Conservation (phyloP, 1,140 invertebrate species). For the Triops longicaudatus region DNA sequence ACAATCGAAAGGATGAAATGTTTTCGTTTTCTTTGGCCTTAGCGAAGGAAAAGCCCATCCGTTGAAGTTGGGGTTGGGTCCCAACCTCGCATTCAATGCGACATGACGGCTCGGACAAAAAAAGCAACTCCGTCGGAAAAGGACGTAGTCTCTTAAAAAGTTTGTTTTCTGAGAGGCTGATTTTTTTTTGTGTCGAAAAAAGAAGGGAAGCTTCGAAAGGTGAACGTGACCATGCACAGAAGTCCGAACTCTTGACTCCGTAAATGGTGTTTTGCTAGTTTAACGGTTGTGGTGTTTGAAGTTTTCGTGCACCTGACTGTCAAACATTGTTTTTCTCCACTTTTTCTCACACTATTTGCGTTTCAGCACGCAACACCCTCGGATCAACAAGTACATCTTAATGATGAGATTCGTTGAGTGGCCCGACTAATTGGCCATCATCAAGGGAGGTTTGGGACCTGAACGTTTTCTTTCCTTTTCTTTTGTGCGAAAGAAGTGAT, state of each 20-base stretch:
- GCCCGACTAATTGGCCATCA: not conserved
- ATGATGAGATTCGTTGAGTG: not conserved
- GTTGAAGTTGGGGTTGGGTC: not conserved
- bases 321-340: not conserved
- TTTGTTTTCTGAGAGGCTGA: no score
- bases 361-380: not conserved
- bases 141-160: not conserved
- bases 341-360: not conserved
- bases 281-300: not conserved
- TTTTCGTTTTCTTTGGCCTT: not conserved
- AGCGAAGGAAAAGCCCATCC: not conserved
- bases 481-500: not conserved
- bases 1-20: not conserved
- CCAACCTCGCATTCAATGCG: not conserved
- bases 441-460: not conserved
- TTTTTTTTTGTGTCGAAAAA: not conserved
- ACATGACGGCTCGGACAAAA: not conserved
- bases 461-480: not conserved
- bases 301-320: not conserved
- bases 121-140: not conserved
- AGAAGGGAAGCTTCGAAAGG: not conserved
- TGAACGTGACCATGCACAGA: not conserved
- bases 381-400: not conserved
- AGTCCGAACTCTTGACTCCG: not conserved
- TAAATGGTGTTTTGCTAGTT: slow-evolving; percentile 3